Evolutionary conservation across 2,797 vertebrate species (phyloP), one percentile per base, ranked within the genome.

Genomic region (Heterohyrax brucei): DNA sequence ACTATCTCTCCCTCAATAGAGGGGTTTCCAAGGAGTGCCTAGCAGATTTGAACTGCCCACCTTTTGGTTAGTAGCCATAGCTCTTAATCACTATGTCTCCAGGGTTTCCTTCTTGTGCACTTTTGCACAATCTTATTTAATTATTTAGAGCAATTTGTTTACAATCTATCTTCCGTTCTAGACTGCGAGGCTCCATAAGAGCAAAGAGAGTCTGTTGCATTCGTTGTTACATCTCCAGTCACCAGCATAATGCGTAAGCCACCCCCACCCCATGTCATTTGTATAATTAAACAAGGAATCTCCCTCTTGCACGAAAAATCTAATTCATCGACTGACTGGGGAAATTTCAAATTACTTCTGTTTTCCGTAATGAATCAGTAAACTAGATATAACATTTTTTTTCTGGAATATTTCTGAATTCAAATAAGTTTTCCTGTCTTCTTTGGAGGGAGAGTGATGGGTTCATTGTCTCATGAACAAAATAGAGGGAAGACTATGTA

Each of bases 321-420:
- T 22, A 76, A 91, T 26, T 80, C 22, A 1, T 33, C 76, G 84
- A 59, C 76, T 39, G 28, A 75, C 5, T 61, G n/a, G 4, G 9
- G 12, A 48, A 70, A 84, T 87, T 87, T 81, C 30, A 88, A 28
- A 72, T 79, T 79, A 56, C 62, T 62, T 89, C 88, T 89, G 73
- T 50, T 75, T 70, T 79, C 76, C 77, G 4, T 18, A 73, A 73
- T 26, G 44, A 46, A 19, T 50, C 88, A 48, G 85, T 46, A 77
- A 81, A 46, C 30, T 53, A 89, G 66, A 24, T 73, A 61, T 14
- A 61, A n/a, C 50, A 86, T 14, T 5, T 14, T 79, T 8, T 77
- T 82, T 77, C 48, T 59, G 39, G 39, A 39, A 2, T 28, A 56
- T 39, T 66, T 84, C 88, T 73, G 62, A 46, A 21, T 10, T 68